Conservation (phyloP, 2,888 invertebrate genomes). For the Priocnemis perturbator region DNA sequence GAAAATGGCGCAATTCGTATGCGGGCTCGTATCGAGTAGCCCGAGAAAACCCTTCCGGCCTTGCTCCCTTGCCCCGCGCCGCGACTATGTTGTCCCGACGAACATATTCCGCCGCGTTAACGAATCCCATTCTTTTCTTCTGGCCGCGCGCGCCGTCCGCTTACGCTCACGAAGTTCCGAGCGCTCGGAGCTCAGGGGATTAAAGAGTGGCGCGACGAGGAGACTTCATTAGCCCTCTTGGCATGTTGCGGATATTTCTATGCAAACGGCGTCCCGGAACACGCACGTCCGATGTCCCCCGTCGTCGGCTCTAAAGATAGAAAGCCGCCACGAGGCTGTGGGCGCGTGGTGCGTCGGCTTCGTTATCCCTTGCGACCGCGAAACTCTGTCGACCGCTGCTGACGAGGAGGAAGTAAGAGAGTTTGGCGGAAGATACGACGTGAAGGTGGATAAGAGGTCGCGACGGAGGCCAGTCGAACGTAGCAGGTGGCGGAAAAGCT, state of each 20-base stretch:
- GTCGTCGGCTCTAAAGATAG: slow-evolving; percentile 2
- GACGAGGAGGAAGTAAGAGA: too few species aligned
- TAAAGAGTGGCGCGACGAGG: not conserved
- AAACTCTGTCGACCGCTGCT: too few species aligned
- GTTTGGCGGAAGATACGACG: too few species aligned
- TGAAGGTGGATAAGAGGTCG: too few species aligned
- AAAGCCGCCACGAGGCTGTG: not conserved
- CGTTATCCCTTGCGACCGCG: too few species aligned
- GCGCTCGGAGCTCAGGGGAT: not conserved
- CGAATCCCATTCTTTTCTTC: slow-evolving; percentile 3
- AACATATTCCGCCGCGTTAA: slow-evolving; percentile 1
- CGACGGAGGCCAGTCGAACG: too few species aligned
- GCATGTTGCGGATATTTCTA: not conserved
- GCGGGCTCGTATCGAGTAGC: slow-evolving; percentile 15
- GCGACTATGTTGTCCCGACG: not conserved
- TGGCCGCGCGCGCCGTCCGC: too few species aligned
- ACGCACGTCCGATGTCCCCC: slow-evolving; percentile 4
- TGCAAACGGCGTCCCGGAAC: slow-evolving; percentile 1
- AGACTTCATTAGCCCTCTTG: slow-evolving; percentile 7
- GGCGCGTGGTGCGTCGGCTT: too few species aligned
- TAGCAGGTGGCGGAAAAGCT: too few species aligned
- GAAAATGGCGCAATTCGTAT: slow-evolving; percentile 18
- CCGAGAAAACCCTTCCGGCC: slow-evolving; percentile 11
- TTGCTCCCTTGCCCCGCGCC: not conserved
- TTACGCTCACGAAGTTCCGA: not conserved